Percentiles rank a stretch among this genome's conserved stretches.
Conservation (phyloP, 1,140 invertebrate genomes). For the Drosophila gunungcola region DNA sequence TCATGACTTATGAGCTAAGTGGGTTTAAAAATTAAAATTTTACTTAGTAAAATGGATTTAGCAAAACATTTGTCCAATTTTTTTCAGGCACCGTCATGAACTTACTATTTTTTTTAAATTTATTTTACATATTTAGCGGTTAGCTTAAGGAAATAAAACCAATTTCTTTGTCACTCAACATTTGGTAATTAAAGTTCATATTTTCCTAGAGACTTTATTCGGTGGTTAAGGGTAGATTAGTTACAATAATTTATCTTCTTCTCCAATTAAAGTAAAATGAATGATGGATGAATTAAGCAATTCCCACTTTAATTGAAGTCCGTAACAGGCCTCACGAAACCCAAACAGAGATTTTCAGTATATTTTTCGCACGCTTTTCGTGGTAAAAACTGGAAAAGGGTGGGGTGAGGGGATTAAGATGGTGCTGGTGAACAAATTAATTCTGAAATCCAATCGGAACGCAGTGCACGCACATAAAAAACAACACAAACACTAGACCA, state of each 20-base stretch:
- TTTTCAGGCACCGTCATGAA: no score
- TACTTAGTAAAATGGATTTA: no score
- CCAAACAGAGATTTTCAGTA: conserved; percentile 12
- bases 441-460: conserved; percentile 56
- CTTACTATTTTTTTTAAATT: no score
- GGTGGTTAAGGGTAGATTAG: no score
- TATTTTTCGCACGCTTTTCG: not conserved
- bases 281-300: no score
- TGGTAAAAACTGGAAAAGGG: not conserved
- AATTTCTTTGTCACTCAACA: no score
- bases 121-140: no score
- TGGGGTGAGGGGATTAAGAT: conserved; percentile 4
- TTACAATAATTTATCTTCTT: no score
- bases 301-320: not conserved
- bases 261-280: no score
- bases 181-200: not conserved
- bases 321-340: not conserved
- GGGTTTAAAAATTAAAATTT: conserved; percentile 12
- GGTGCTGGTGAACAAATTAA: conserved; percentile 50
- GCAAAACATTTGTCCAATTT: no score
- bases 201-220: no score
- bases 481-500: conserved; percentile 10
- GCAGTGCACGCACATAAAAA: conserved; percentile 51
- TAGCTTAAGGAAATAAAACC: no score
- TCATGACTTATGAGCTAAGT: not conserved